These are phyloP conservation scores for Monochamus alternatus DNA, from an alignment of 2,888 invertebrate genomes.

Conservation along the genomic window DNA sequence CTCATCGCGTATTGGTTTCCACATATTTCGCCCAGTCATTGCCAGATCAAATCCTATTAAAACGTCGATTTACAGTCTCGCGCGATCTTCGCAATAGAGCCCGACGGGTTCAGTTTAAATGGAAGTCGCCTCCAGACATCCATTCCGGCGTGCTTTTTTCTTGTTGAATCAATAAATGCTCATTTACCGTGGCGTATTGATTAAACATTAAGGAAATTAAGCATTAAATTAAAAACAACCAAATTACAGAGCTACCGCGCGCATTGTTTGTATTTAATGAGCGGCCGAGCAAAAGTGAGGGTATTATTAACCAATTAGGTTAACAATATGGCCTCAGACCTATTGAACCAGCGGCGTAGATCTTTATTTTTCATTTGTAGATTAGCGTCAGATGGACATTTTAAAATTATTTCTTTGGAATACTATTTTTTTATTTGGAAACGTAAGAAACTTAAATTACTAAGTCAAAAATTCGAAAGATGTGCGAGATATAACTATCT, in stretches of 20 bases:
- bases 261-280: slow-evolving; percentile 10
- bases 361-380: too few relatives aligned
- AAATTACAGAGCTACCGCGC: slow-evolving; percentile 8
- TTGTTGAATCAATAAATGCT: slow-evolving; percentile 23
- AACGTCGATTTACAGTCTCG: slow-evolving; percentile 7
- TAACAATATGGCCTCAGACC: not conserved
- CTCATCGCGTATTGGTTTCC: not conserved
- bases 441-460: too few relatives aligned
- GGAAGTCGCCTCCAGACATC: not conserved
- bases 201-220: slow-evolving; percentile 27
- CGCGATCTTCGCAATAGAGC: slow-evolving; percentile 6
- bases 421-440: too few relatives aligned
- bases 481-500: too few relatives aligned
- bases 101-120: not conserved
- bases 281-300: slow-evolving; percentile 3
- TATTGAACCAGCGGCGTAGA: not conserved
- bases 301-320: slow-evolving; percentile 10
- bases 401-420: too few relatives aligned
- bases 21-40: not conserved
- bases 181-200: slow-evolving; percentile 24
- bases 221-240: slow-evolving; percentile 19
- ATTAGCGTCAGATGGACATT: too few relatives aligned
- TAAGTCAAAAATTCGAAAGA: too few relatives aligned
- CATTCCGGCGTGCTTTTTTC: not conserved
- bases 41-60: not conserved